Percentiles rank a stretch among this genome's conserved stretches.
These are phyloP conservation scores for Holothuria scabra DNA, from an alignment of 53 echinoderm and acorn worm species.

Conservation along the genomic window DNA sequence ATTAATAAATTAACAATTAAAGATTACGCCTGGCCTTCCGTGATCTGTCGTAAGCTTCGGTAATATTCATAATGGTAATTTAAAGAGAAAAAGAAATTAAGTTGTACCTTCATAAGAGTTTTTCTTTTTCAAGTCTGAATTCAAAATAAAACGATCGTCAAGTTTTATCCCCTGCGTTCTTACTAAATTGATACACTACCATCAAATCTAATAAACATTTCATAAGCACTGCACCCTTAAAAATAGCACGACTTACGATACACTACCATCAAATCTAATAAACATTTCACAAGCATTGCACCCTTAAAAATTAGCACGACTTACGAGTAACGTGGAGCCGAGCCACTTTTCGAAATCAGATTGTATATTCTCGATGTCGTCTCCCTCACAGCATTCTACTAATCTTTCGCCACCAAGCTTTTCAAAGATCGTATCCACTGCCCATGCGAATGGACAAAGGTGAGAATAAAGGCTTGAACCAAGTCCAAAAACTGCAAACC, in stretches of 20 bases:
- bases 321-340: conserved; percentile 61
- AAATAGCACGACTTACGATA: conserved; percentile 27
- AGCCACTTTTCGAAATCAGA: conserved; percentile 76
- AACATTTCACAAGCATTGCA: neutral
- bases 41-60: no score
- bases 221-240: neutral
- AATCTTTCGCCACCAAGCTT: conserved; percentile 72
- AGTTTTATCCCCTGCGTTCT: no score
- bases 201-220: no score
- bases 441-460: conserved; percentile 76
- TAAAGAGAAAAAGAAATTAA: no score
- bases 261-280: no score
- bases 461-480: conserved; percentile 79
- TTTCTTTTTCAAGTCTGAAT: no score
- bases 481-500: conserved; percentile 80
- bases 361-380: conserved; percentile 78
- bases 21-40: no score
- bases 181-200: no score
- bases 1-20: no score
- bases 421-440: conserved; percentile 65
- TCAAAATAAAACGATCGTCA: no score
- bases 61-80: no score
- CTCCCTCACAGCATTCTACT: conserved; percentile 66
- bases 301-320: neutral
- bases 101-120: no score